Evolutionary conservation across 2,113 vertebrate genomes (phyloP).

Genomic region (Suricata suricatta): DNA sequence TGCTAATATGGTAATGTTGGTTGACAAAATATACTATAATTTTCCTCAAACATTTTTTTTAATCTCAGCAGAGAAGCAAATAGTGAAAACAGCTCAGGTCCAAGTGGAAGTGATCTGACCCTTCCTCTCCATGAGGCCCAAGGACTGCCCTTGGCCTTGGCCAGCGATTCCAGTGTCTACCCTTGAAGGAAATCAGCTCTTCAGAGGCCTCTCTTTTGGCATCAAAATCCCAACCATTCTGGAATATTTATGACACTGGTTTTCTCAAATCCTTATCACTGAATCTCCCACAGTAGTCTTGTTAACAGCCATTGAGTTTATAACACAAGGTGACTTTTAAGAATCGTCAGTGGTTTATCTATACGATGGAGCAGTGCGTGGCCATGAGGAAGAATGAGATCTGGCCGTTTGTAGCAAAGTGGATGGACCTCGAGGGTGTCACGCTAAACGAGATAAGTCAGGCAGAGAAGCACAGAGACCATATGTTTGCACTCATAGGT

Average conservation of each 20-base stretch:
- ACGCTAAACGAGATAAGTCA: too few species aligned
- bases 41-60: slow-evolving; percentile 1
- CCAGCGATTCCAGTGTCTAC: neutral
- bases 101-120: neutral
- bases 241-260: slow-evolving; percentile 65
- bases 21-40: neutral
- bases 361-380: too few species aligned
- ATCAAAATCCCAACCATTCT: slow-evolving; percentile 60
- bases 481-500: too few species aligned
- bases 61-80: neutral
- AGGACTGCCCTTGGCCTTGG: neutral
- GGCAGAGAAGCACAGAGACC: too few species aligned
- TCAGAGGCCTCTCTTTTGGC: slow-evolving; percentile 24
- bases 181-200: neutral
- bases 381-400: too few species aligned
- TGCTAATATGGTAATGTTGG: neutral
- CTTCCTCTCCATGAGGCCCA: neutral
- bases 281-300: neutral
- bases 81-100: neutral
- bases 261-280: slow-evolving; percentile 47
- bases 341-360: neutral
- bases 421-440: too few species aligned
- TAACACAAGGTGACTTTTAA: slow-evolving; percentile 2
- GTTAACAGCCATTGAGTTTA: slow-evolving; percentile 4
- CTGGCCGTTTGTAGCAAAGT: too few species aligned